A percentile compares a stretch with the other conserved stretches of the same genome.
These are phyloP conservation scores for Tachyglossus aculeatus DNA, from an alignment of 2,797 vertebrate species.

Conservation along the genomic window DNA sequence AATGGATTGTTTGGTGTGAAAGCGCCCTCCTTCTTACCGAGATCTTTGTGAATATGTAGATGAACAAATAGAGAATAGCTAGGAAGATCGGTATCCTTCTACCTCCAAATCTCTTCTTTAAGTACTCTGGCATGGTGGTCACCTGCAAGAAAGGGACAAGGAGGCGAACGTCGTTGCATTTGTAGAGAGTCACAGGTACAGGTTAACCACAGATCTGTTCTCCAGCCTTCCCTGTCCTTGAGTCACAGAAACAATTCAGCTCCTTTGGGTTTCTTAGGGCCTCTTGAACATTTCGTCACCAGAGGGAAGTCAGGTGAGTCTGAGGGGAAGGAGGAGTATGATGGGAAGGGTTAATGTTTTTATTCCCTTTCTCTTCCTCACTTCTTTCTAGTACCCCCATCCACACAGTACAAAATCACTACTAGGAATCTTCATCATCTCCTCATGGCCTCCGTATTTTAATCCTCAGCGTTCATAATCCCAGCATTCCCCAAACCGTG, in stretches of 20 bases:
- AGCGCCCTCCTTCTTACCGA: conserved; percentile 79
- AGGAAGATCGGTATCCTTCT: conserved; percentile 89
- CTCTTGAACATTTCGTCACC: no score
- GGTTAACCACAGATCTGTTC: neutral
- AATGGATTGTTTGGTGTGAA: neutral
- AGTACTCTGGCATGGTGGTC: conserved; percentile 95
- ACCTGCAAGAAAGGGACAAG: conserved; percentile 72
- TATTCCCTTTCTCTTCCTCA: no score
- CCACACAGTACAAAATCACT: no score
- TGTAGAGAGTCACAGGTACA: rapidly evolving
- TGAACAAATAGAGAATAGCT: conserved; percentile 89
- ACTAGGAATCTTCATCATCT: no score
- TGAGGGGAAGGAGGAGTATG: neutral
- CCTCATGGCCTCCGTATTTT: no score
- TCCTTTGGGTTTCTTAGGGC: neutral
- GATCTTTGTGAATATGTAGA: conserved; percentile 99
- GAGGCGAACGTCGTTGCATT: rapidly evolving
- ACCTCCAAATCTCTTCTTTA: conserved; percentile 87
- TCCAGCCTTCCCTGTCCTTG: no score
- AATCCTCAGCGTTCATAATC: no score
- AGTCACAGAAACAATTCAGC: no score
- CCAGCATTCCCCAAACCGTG: no score
- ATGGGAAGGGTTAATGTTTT: neutral
- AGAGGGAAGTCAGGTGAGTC: neutral
- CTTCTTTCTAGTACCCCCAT: no score